Base-by-base conservation (phyloP, 2,888 invertebrate species). In the Herminia tarsipennalis region DNA sequence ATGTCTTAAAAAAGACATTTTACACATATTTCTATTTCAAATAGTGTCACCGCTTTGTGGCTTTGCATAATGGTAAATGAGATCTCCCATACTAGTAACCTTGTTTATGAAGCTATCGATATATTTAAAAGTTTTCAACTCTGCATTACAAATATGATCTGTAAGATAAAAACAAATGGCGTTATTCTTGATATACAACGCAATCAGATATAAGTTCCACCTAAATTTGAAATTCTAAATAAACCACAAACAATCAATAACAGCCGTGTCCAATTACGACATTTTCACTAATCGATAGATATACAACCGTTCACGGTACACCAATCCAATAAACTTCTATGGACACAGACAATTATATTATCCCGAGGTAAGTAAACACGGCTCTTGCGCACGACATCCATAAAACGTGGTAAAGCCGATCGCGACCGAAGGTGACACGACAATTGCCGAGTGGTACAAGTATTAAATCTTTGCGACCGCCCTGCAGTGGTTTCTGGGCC, bases 311-410 rank as follows among this genome's bases (percentile, higher is more conserved):
- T 54, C 64, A 53, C 50, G 38, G 45, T 53, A 58, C 50, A 53
- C 49, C 56, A 65, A 49, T 58, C 53, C 43, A 51, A 66, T 71
- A 71, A 76, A 74, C 67, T 67, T 55, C 49, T 58, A 55, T 61
- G 44, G 62, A 56, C 61, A 47, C 56, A 42, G 65, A 78, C 75
- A 76, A 76, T 78, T 75, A 76, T 77, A 76, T 77, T 76, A 76
- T 66, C 56, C 44, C 32, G 38, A 57, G 55, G 58, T 52, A 51
- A 56, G 47, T 49, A 39, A 63, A 56, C 53, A 51, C 50, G 50
- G 74, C 77, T 72, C 69, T 69, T 66, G 69, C 69, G 70, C 81
- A 77, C 78, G 81, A 81, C 69, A 70, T 35, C 65, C 75, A 77
- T 83, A 83, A 83, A 82, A 61, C 62, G 61, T 46, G 41, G 57